Evolutionary conservation across 2,888 invertebrate genomes (phyloP), one percentile per base, ranked within the genome.

Genomic region (Selenia dentaria): DNA sequence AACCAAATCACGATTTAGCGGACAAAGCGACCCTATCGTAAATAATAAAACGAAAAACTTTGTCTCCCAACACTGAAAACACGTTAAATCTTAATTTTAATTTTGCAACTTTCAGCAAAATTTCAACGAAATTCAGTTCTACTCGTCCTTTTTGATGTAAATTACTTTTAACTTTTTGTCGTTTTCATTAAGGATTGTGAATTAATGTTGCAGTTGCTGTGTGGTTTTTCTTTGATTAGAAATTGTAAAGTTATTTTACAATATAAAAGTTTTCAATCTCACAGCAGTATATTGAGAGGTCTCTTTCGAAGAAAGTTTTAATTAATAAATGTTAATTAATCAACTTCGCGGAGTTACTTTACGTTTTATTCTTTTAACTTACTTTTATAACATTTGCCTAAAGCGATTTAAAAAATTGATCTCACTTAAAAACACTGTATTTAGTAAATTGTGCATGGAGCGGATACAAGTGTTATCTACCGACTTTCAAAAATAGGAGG

Each of bases 81-180:
- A 70, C 72, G 68, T 79, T 80, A 80, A 80, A 80, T 78, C 76
- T 76, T 81, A 75, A 81, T 81, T 79, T 79, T 75, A 80, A 81
- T 81, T 79, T 72, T 59, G 66, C 47, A 78, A 80, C 73, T 79
- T 79, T 59, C 55, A 34, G 47, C 51, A 65, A 59, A 66, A 62
- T 79, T 79, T 59, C 55, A 34, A 47, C 51, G 65, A 59, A 62
- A 60, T 39, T 54, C 29, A 25, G 44, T 33, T 62, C 57, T 62
- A 68, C 68, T 67, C 64, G 61, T 69, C 71, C 67, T 74, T 76
- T 80, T 73, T 74, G 69, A 79, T 80, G 81, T 72, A 79, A 79
- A 81, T 81, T 74, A 71, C 70, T 73, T 70, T 50, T 70, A 76
- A 45, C 45, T 75, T 79, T 76, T 66, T 67, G 67, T 63, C 69